These are phyloP conservation scores for Ischnus inquisitorius DNA, from an alignment of 2,888 invertebrate genomes.

Conservation along the genomic window DNA sequence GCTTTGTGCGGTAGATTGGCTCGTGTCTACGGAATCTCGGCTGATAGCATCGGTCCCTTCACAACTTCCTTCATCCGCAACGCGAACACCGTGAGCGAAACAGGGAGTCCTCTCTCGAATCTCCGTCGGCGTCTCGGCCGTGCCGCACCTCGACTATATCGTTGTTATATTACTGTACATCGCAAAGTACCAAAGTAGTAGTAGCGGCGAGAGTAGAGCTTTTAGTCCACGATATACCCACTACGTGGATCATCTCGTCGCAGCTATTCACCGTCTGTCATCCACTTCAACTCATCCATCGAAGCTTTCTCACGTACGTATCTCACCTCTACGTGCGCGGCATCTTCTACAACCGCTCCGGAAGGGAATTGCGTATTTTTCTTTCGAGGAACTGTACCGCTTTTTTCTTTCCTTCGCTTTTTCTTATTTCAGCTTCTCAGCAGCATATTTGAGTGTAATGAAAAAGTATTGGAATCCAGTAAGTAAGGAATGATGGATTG, in stretches of 20 bases:
- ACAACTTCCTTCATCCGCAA: constrained; percentile 43
- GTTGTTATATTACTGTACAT: constrained; percentile 7
- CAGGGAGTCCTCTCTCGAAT: constrained; percentile 36
- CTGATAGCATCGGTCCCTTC: constrained; percentile 67
- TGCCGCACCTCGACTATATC: neutral
- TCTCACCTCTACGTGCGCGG: neutral
- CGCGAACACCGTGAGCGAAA: constrained; percentile 12
- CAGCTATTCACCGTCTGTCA: constrained; percentile 24
- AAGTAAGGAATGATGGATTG: no score
- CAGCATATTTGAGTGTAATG: neutral
- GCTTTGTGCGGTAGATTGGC: constrained; percentile 71
- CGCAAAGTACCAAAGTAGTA: neutral
- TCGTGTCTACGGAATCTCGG: constrained; percentile 66
- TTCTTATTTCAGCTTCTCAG: neutral
- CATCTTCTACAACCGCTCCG: neutral
- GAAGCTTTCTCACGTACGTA: neutral
- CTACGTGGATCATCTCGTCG: constrained; percentile 29
- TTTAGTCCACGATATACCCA: constrained; percentile 19
- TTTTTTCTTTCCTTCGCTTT: neutral
- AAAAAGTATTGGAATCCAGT: neutral
- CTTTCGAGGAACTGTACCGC: neutral
- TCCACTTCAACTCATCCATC: constrained; percentile 26
- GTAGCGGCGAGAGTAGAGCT: constrained; percentile 16
- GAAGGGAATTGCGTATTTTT: neutral
- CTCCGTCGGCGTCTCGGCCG: constrained; percentile 13